These are phyloP conservation scores for Leucoptera coffeella DNA, from an alignment of 2,888 invertebrate species.

Conservation along the genomic window DNA sequence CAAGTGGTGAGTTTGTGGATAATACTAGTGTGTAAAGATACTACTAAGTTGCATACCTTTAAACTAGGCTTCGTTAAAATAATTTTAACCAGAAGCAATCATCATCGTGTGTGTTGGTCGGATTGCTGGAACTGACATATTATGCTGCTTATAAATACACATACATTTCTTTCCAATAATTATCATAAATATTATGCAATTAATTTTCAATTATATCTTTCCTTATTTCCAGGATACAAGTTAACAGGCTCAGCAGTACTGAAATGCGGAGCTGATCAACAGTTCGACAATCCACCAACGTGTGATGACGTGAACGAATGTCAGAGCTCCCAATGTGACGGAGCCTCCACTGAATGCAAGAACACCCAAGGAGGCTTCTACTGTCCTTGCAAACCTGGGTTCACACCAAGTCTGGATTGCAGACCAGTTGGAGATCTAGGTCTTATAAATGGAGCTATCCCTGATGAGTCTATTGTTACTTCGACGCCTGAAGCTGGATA, in stretches of 20 bases:
- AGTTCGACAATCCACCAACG: slow-evolving; percentile 76
- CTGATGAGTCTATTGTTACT: slow-evolving; percentile 82
- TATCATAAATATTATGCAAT: no score
- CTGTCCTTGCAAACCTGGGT: slow-evolving; percentile 81
- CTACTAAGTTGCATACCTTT: no score
- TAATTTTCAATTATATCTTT: no score
- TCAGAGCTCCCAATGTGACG: slow-evolving; percentile 80
- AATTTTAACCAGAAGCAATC: no score
- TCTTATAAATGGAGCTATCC: slow-evolving; percentile 80
- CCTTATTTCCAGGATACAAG: slow-evolving; percentile 75
- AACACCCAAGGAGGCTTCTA: slow-evolving; percentile 85
- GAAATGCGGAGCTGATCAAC: slow-evolving; percentile 77
- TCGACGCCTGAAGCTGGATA: slow-evolving; percentile 80
- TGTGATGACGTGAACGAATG: slow-evolving; percentile 94
- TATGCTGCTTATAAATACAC: no score
- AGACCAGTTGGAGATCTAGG: slow-evolving; percentile 87
- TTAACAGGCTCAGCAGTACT: slow-evolving; percentile 78
- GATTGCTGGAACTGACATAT: no score
- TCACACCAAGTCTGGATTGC: slow-evolving; percentile 80
- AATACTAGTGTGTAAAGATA: no score
- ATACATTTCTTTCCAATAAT: no score
- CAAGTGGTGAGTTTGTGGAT: no score
- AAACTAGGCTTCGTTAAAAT: no score
- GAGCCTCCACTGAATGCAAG: slow-evolving; percentile 84
- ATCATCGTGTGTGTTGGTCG: no score